A percentile compares a stretch with the other conserved stretches of the same genome.
Evolutionary conservation across 2,888 invertebrate species (phyloP).

Genomic region (Lepidocyrtinus sp.): DNA sequence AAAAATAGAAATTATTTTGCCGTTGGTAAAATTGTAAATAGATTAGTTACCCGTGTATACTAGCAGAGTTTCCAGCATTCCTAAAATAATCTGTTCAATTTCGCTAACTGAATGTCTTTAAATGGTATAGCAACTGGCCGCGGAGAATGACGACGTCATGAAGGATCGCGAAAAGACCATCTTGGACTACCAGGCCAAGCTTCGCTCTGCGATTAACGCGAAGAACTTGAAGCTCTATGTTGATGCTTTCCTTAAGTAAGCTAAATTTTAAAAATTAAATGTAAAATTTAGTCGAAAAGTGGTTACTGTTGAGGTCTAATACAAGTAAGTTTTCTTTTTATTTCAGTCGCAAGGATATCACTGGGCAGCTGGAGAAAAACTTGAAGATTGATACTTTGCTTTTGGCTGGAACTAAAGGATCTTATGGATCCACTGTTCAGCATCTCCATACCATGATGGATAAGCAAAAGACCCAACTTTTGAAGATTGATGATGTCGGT

Average conservation of each 20-base stretch:
- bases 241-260: slow-evolving; percentile 86
- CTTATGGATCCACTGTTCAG: slow-evolving; percentile 86
- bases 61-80: too few species aligned
- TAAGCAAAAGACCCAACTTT: slow-evolving; percentile 85
- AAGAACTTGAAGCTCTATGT: slow-evolving; percentile 88
- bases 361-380: slow-evolving; percentile 75
- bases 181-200: slow-evolving; percentile 82
- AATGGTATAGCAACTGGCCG: slow-evolving; percentile 75
- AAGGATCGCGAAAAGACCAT: slow-evolving; percentile 84
- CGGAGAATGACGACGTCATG: slow-evolving; percentile 75
- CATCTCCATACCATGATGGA: slow-evolving; percentile 84
- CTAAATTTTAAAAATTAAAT: slow-evolving; percentile 64
- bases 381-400: slow-evolving; percentile 85
- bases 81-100: too few species aligned
- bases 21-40: too few species aligned
- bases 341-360: slow-evolving; percentile 81
- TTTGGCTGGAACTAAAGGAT: slow-evolving; percentile 84
- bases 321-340: slow-evolving; percentile 32
- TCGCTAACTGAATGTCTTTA: too few species aligned
- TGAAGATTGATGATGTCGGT: slow-evolving; percentile 89
- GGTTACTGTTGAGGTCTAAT: background rate
- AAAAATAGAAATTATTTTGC: too few species aligned
- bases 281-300: background rate
- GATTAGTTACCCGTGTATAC: too few species aligned
- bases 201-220: slow-evolving; percentile 82